A percentile compares a stretch with the other conserved stretches of the same genome.
Conservation (phyloP, 92 coral and sea anemone genomes). For the Zoanthus solanderi region DNA sequence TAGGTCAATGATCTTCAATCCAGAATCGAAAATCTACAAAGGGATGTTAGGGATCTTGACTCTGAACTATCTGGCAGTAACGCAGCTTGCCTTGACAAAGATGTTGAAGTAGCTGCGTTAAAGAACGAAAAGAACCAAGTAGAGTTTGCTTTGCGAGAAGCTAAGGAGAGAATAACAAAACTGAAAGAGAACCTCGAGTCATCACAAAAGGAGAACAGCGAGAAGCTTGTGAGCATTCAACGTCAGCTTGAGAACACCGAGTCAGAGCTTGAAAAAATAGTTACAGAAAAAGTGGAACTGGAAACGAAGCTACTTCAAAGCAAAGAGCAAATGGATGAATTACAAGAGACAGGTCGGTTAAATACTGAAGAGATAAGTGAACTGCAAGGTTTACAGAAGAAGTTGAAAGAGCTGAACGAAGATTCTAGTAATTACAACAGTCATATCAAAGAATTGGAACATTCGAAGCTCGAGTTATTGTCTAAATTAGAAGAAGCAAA, state of each 20-base stretch:
- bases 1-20: constrained; percentile 16
- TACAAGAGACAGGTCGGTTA: constrained; percentile 49
- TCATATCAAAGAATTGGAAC: constrained; percentile 47
- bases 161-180: constrained; percentile 18
- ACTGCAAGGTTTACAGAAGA: constrained; percentile 37
- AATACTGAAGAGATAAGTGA: constrained; percentile 44
- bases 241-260: constrained; percentile 46
- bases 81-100: constrained; percentile 3
- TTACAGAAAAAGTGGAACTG: constrained; percentile 61
- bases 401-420: constrained; percentile 55
- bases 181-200: constrained; percentile 24
- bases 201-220: constrained; percentile 9
- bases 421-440: constrained; percentile 35
- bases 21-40: not conserved
- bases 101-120: constrained; percentile 12
- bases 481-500: constrained; percentile 59
- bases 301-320: constrained; percentile 60
- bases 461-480: constrained; percentile 48
- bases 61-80: not conserved
- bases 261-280: constrained; percentile 40
- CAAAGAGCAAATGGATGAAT: constrained; percentile 59
- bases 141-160: constrained; percentile 26
- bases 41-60: not conserved
- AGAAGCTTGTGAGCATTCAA: constrained; percentile 51
- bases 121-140: constrained; percentile 32